Evolutionary conservation across 2,888 invertebrate species (phyloP).

Genomic region (Oscheius myriophilus): DNA sequence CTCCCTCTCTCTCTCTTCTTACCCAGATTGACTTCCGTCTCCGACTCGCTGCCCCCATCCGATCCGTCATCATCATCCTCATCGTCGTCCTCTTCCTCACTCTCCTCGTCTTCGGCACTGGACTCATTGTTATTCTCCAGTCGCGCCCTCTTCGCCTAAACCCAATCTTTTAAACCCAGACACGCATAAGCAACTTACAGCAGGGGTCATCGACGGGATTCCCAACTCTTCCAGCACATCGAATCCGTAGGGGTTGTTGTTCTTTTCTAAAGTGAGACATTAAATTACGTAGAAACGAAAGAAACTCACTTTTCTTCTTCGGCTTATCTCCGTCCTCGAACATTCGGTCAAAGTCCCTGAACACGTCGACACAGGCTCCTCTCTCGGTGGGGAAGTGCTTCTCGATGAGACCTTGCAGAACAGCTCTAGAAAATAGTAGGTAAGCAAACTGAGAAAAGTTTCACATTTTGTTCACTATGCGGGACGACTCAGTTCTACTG

Average conservation of each 20-base stretch:
- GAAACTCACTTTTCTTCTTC: constrained; percentile 30
- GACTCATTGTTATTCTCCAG: constrained; percentile 32
- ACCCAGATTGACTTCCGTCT: constrained; percentile 42
- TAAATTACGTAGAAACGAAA: background rate
- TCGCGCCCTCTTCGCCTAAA: constrained; percentile 39
- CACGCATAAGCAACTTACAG: background rate
- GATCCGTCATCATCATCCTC: constrained; percentile 63
- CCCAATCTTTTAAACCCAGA: no score
- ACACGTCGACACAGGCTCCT: constrained; percentile 46
- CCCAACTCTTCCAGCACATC: constrained; percentile 31
- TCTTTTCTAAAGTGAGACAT: background rate
- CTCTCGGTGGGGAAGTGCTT: constrained; percentile 98
- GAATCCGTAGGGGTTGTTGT: constrained; percentile 25
- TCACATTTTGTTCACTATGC: no score
- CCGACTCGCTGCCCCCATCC: constrained; percentile 44
- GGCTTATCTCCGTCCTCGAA: constrained; percentile 45
- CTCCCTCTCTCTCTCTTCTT: no score
- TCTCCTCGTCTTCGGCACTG: constrained; percentile 44
- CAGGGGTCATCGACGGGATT: background rate
- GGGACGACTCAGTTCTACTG: no score
- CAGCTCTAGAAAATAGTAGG: constrained; percentile 79
- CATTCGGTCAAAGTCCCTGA: constrained; percentile 56
- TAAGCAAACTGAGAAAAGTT: background rate
- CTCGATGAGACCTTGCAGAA: constrained; percentile 93
- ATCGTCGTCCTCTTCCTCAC: constrained; percentile 21